These are phyloP conservation scores for Lepidonotus clava DNA, from an alignment of 2,888 invertebrate species.

Conservation along the genomic window DNA sequence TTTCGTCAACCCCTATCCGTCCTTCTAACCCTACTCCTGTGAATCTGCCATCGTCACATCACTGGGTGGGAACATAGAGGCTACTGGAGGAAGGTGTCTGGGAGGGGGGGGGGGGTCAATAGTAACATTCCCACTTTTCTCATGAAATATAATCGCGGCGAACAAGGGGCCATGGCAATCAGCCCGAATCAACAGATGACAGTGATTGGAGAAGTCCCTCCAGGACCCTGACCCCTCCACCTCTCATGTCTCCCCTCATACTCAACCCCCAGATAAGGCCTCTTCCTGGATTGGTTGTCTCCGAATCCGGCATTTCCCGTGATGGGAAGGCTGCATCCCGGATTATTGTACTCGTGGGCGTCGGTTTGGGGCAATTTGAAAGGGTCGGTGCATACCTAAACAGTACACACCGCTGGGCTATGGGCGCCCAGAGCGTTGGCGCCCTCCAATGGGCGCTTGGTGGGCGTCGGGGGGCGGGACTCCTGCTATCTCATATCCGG, in stretches of 20 bases:
- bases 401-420: no score
- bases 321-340: no score
- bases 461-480: background rate
- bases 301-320: no score
- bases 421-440: background rate
- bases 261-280: no score
- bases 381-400: no score
- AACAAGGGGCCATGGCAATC: background rate
- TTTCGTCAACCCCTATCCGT: background rate
- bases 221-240: background rate
- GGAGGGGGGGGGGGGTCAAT: no score
- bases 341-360: background rate
- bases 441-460: background rate
- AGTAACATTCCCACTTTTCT: background rate
- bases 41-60: background rate
- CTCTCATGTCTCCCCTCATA: no score
- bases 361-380: background rate
- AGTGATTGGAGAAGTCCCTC: background rate
- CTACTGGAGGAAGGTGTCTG: no score
- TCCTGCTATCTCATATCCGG: slow-evolving; percentile 13
- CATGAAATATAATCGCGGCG: background rate
- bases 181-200: background rate
- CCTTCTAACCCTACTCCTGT: background rate
- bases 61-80: no score
- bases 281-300: no score